Conservation (phyloP, 2,113 vertebrate genomes). For the Acinonyx jubatus region DNA sequence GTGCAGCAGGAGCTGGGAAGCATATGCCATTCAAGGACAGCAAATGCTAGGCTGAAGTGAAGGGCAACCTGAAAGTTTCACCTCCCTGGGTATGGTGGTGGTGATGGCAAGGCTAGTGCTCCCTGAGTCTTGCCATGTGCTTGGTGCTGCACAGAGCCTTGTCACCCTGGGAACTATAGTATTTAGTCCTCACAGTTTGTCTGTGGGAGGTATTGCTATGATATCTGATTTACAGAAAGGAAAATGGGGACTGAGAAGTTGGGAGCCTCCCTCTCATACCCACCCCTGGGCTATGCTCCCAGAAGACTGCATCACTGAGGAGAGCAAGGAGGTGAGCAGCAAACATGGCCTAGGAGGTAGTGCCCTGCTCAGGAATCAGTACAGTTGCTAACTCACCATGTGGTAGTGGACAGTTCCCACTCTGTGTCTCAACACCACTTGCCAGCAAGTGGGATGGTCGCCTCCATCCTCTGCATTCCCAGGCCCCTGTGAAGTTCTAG, state of each 20-base stretch:
- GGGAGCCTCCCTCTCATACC: not conserved
- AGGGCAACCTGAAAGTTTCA: not conserved
- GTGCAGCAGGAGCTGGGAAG: not conserved
- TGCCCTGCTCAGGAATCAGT: not conserved
- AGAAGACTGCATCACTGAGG: not conserved
- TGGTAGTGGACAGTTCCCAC: not conserved
- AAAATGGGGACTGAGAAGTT: not conserved
- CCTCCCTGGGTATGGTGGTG: not conserved
- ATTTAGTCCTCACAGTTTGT: not conserved
- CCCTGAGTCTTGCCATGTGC: not conserved
- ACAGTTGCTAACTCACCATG: not conserved
- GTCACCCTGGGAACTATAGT: no score
- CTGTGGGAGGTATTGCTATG: not conserved
- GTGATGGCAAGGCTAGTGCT: not conserved
- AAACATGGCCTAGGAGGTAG: no score
- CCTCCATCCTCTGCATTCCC: not conserved
- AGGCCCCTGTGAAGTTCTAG: not conserved
- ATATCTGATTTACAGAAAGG: not conserved
- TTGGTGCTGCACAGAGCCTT: no score
- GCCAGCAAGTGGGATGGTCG: not conserved
- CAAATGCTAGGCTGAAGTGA: not conserved
- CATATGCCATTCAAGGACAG: no score
- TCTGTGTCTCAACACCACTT: not conserved
- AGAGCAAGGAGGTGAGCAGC: not conserved
- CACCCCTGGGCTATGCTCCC: not conserved